Base-by-base conservation (phyloP, 2,797 vertebrate species). In the Florisuga fusca region DNA sequence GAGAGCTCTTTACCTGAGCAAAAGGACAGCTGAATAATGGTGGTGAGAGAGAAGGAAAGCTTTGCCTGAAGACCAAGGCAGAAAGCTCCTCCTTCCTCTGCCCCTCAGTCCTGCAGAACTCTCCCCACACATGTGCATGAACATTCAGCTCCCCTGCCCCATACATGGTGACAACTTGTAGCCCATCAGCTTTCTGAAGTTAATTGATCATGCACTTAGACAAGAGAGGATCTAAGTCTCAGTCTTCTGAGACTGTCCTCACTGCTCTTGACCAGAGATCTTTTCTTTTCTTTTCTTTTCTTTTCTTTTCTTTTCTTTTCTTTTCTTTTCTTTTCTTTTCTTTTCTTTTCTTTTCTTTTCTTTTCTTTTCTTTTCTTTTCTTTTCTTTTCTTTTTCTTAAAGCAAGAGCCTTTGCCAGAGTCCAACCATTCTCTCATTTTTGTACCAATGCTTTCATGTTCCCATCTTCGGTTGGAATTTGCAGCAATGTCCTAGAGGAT, bases 1-100 rank as follows among this genome's bases (percentile, higher is more conserved):
- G 1, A 36, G 13, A 85, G 34, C 3, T 0, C 4, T 85, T 55
- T 66, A 15, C 1, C 0, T 16, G 85, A 68, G 27, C 75, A 62
- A 34, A 89, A 68, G 33, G 57, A 15, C 8, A 51, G 31, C 29
- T 26, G 20, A 80, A 36, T 12, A 81, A 67, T 5, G 22, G 18
- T 63, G 41, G 18, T 71, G 22, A 27, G 55, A n/a, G 41, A 86
- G 46, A 66, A 92, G 29, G 21, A 66, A 84, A 62, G n/a, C 10
- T 92, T 76, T 93, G 11, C 29, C 48, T 79, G 59, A 76, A 63
- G n/a, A 55, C 15, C 27, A 31, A 62, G 25, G 26, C 27, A 74
- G 71, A 85, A 94, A 53, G 3, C 3, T 89, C 5, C 21, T 15
- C 14, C 20, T 59, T 77, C 17, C 10, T 57, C 69, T 72, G 23